Percentiles rank a stretch among this genome's conserved stretches.
Conservation (phyloP, 2,888 invertebrate genomes). For the Xestia xanthographa region DNA sequence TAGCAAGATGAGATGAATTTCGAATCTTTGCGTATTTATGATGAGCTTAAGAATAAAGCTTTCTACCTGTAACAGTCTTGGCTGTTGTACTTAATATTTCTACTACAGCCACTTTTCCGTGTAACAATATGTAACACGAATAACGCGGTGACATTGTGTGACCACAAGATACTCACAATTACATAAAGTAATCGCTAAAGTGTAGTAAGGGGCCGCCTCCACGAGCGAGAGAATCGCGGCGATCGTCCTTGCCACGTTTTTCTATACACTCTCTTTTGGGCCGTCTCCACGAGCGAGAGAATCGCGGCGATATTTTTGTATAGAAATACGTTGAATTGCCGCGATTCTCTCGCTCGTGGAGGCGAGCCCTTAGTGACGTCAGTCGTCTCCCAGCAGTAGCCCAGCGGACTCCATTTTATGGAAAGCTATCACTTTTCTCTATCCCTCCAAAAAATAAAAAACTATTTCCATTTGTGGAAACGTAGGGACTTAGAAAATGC, state of each 20-base stretch:
- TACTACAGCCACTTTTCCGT: not conserved
- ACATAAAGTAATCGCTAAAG: slow-evolving; percentile 15
- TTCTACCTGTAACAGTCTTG: too few species aligned
- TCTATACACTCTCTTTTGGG: too few species aligned
- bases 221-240: too few species aligned
- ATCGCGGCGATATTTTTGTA: too few species aligned
- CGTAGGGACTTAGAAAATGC: slow-evolving; percentile 7
- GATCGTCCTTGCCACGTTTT: too few species aligned
- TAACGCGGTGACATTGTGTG: not conserved
- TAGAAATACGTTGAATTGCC: too few species aligned
- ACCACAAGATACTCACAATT: not conserved
- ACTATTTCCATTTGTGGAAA: slow-evolving; percentile 10
- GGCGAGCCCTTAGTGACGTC: not conserved
- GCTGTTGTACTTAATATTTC: not conserved
- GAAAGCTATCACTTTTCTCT: slow-evolving; percentile 14
- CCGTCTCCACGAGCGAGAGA: too few species aligned
- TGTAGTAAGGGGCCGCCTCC: too few species aligned
- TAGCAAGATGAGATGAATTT: not conserved
- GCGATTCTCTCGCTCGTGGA: too few species aligned
- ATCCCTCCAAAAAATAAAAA: slow-evolving; percentile 30
- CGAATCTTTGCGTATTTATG: not conserved
- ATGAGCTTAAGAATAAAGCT: too few species aligned
- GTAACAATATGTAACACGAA: not conserved
- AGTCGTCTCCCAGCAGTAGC: not conserved
- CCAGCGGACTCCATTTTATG: not conserved